Evolutionary conservation across 2,797 vertebrate species (phyloP), one percentile per base, ranked within the genome.

Genomic region (Rhyacichthys aspro): DNA sequence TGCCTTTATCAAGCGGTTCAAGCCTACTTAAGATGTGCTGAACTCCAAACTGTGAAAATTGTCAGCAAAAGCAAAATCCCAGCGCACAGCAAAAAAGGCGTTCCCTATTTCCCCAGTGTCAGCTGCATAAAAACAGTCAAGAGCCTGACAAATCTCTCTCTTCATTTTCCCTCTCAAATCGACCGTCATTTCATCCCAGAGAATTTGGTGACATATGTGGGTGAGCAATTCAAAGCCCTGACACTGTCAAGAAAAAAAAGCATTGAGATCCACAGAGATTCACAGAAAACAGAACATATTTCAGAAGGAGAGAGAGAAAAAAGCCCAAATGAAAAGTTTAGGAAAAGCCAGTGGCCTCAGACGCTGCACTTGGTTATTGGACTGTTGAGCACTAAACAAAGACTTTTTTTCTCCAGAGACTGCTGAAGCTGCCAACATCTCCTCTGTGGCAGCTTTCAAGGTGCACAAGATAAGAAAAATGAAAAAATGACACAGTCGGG

Each of bases 381-480:
- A 83, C 86, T 87, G 86, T 88, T 91, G 86, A 83, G 86, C 84
- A 85, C 78, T 70, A 83, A 88, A 83, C 15, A 50, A 76, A 78
- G 70, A 59, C 65, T 76, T 70, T 77, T 64, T 58, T 78, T 66
- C 86, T 88, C 87, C 46, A 53, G 89, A 89, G 88, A 89, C 81
- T 68, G 45, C 60, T 59, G 65, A 79, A 90, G 88, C 73, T 63
- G 63, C 68, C 78, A 42, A 74, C 72, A 77, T 78, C 76, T 86
- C 78, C 41, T 72, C 78, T 81, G 77, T 86, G 79, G 85, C 86
- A 88, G 82, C 75, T 76, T 89, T 90, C 78, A 88, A 90, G 84
- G 83, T 89, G 82, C 84, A 76, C 59, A 84, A 88, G 87, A 91
- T 91, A 90, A 91, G 86, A 78, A 89, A 89, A 87, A 86, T 82